Evolutionary conservation across 2,888 invertebrate species (phyloP), one percentile per base, ranked within the genome.

Genomic region (Euzophera pinguis): DNA sequence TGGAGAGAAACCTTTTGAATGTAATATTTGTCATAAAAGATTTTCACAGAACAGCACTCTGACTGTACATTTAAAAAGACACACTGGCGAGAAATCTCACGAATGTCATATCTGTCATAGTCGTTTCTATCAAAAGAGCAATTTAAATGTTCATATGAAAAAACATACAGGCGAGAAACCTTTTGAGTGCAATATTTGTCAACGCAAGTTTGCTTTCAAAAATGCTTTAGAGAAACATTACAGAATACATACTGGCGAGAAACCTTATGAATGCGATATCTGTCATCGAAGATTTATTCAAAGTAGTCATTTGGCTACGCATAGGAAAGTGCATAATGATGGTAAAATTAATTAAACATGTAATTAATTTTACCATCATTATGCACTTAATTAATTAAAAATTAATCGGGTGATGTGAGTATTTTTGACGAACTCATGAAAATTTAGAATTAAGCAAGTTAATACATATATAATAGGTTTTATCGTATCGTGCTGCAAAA

Each of bases 1-100:
- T 2, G 54, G 52, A 1, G 60, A 55, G 9, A 63, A 55, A 34
- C 56, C 58, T 0, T 59, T 37, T 22, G 12, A 53, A 27, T 63
- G 59, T 42, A 29, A 51, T 3, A n/a, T 56, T 6, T 62, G 59
- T 50, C 32, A 51, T 4, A 47, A 47, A 9, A 47, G 14, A 45
- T 56, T 43, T 54, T 29, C n/a, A 5, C 3, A 1, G 1, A 57
- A 52, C 39, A 0, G 34, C 8, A 35, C 41, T 13, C 37, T 43
- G 17, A 35, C 17, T 12, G 42, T 17, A 9, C 50, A 51, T 37
- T 50, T 52, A 34, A 51, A 42, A 35, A 51, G 9, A 4, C 50
- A 51, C 22, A 38, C 37, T 3, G 37, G 38, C 14, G 48, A 48
- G 48, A 48, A 48, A 48, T 38, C 17, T 0, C 10, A 27, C 27